Evolutionary conservation across 2,888 invertebrate genomes (phyloP).

Genomic region (Himalopsyche kuldschensis): DNA sequence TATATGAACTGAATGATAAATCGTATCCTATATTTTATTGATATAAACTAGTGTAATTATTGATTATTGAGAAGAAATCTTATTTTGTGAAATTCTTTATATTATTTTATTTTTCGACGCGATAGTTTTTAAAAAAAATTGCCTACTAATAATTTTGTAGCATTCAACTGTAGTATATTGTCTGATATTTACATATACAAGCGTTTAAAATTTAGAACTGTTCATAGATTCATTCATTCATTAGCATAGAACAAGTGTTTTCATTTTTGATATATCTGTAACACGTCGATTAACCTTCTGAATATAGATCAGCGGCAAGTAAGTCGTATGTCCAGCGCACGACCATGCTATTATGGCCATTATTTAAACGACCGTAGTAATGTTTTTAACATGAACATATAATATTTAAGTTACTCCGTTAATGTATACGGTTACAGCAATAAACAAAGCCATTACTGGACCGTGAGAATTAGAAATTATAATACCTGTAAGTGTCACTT

Average conservation of each 20-base stretch:
- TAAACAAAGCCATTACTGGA: conserved; percentile 11
- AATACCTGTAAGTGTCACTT: not conserved
- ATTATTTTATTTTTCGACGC: no score
- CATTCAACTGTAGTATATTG: not conserved
- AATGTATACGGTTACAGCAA: not conserved
- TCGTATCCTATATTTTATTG: no score
- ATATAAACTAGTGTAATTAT: no score
- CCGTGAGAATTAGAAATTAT: conserved; percentile 17
- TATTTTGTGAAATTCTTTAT: no score
- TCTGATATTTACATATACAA: not conserved
- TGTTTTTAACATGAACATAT: not conserved
- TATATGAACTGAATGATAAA: no score
- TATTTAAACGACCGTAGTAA: not conserved
- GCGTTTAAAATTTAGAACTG: not conserved
- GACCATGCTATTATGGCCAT: not conserved
- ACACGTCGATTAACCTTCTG: conserved; percentile 12
- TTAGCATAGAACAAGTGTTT: conserved; percentile 18
- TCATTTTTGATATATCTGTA: conserved; percentile 20
- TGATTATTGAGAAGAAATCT: no score
- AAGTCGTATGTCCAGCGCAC: not conserved
- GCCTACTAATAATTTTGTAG: not conserved
- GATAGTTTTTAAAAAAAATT: no score
- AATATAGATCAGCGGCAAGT: not conserved
- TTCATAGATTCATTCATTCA: conserved; percentile 7
- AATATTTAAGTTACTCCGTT: not conserved